Evolutionary conservation across 2,888 invertebrate genomes (phyloP).

Genomic region (Bombylius major): DNA sequence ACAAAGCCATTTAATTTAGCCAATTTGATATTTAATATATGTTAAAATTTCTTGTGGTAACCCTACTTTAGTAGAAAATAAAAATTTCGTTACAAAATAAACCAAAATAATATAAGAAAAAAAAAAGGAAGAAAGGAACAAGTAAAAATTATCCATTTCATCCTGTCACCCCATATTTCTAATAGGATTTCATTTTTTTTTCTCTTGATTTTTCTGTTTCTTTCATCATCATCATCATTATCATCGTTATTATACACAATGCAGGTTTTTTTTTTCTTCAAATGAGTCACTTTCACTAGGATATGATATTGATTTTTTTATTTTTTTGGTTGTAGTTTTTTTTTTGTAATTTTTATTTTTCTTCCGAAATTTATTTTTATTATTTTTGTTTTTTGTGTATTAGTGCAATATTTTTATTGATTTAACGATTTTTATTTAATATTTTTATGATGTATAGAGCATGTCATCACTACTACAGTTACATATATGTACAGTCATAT

Average conservation of each 20-base stretch:
- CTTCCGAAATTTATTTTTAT: not conserved
- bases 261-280: constrained; percentile 2
- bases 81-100: not conserved
- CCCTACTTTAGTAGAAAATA: not conserved
- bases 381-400: not conserved
- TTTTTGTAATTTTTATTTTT: not conserved
- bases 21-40: no score
- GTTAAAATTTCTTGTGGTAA: not conserved
- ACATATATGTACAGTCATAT: no score
- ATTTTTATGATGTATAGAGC: no score
- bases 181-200: not conserved
- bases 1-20: no score
- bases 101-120: not conserved
- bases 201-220: not conserved
- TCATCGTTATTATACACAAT: not conserved
- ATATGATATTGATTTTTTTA: constrained; percentile 17
- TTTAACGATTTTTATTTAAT: no score
- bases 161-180: not conserved
- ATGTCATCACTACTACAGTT: no score
- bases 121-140: not conserved
- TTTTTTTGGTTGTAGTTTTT: constrained; percentile 3
- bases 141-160: not conserved
- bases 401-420: not conserved
- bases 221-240: not conserved
- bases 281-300: constrained; percentile 21